Conservation (phyloP, 2,113 vertebrate species). For the Glaucomys volans region DNA sequence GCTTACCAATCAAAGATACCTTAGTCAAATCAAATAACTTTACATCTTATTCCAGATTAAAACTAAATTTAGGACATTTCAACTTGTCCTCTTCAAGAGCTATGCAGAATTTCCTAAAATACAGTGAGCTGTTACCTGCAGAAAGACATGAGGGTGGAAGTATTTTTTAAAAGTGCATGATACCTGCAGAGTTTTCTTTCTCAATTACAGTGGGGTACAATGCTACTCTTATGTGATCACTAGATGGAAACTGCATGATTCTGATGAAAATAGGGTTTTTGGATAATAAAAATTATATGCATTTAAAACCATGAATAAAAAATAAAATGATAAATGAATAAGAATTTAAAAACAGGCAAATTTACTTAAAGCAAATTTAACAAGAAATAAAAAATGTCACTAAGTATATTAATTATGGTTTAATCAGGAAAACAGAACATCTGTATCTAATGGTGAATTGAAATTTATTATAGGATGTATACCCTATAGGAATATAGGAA, state of each 20-base stretch:
- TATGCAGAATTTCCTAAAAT: background rate
- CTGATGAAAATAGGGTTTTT: background rate
- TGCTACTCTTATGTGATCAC: background rate
- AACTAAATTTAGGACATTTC: background rate
- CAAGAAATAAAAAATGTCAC: background rate
- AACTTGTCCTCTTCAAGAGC: background rate
- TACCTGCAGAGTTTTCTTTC: background rate
- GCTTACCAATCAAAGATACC: background rate
- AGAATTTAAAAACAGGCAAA: background rate
- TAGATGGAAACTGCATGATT: background rate
- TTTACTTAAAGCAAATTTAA: background rate
- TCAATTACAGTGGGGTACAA: background rate
- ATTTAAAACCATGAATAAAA: background rate
- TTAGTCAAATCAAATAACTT: background rate
- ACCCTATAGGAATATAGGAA: background rate
- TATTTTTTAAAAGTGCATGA: background rate
- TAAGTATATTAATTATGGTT: background rate
- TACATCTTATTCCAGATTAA: background rate
- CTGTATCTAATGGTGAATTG: background rate
- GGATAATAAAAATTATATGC: background rate
- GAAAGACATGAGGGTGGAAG: background rate
- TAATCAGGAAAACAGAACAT: background rate
- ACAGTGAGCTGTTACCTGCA: background rate
- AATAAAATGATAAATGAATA: background rate
- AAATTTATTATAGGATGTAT: background rate